Conservation (phyloP, 2,113 vertebrate species). For the Gallinago undulata region DNA sequence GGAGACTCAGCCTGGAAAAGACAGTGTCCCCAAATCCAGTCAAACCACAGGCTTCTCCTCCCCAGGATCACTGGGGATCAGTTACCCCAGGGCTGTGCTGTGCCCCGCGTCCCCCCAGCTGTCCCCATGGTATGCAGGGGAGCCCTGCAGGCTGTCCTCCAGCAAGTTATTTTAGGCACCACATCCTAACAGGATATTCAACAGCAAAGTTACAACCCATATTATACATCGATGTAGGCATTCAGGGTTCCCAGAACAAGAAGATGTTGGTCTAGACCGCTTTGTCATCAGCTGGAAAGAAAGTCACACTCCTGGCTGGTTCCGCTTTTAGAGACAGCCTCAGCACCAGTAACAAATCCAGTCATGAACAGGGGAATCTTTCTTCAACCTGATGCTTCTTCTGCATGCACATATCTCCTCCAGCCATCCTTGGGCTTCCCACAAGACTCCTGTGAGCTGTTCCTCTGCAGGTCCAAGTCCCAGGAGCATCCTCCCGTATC, state of each 20-base stretch:
- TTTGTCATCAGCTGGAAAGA: not conserved
- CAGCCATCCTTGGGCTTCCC: not conserved
- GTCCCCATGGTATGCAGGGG: accelerated
- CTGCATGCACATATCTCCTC: not conserved
- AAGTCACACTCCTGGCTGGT: not conserved
- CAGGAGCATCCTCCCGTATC: not conserved
- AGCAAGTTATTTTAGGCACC: not conserved
- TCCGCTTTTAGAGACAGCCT: not conserved
- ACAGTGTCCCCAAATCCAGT: not conserved
- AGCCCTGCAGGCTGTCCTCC: not conserved
- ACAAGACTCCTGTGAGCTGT: not conserved
- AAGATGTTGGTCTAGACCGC: not conserved
- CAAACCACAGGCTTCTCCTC: not conserved
- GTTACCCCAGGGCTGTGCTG: not conserved
- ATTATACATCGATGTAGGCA: not conserved
- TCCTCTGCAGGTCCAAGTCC: not conserved
- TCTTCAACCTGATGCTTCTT: not conserved
- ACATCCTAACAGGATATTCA: not conserved
- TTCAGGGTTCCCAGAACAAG: not conserved
- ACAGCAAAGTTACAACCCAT: not conserved
- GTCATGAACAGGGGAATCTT: not conserved
- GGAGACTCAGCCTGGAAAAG: not conserved
- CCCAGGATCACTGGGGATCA: not conserved
- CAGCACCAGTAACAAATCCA: not conserved
- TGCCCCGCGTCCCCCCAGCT: accelerated